Evolutionary conservation across 2,888 invertebrate genomes (phyloP).

Genomic region (Drosophila leonis): DNA sequence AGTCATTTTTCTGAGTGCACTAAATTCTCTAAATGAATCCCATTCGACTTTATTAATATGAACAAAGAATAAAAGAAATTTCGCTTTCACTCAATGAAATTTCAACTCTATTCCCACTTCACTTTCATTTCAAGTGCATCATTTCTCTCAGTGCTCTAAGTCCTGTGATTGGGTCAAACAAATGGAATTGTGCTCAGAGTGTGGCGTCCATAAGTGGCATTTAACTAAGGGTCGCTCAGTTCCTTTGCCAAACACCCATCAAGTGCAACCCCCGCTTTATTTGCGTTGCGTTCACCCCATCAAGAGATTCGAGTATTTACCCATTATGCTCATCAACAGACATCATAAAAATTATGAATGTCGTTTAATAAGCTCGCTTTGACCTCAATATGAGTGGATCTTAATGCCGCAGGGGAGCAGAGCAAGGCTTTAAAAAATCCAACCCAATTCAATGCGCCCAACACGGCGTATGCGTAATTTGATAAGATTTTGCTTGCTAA

Average conservation of each 20-base stretch:
- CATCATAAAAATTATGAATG: constrained; percentile 71
- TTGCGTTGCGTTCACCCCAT: constrained; percentile 33
- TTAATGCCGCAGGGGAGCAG: background rate
- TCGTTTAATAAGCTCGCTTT: constrained; percentile 68
- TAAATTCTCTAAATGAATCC: background rate
- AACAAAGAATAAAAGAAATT: background rate
- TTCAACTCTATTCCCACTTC: background rate
- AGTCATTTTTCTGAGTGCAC: background rate
- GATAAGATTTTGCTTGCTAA: constrained; percentile 69
- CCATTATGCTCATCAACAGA: constrained; percentile 40
- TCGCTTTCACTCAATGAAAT: background rate
- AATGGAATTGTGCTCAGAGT: constrained; percentile 11
- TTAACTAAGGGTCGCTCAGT: constrained; percentile 7
- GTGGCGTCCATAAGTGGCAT: constrained; percentile 59
- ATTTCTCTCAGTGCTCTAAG: background rate
- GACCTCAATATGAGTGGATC: constrained; percentile 59
- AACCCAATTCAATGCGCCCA: constrained; percentile 7
- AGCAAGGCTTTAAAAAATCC: constrained; percentile 36
- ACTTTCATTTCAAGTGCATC: background rate
- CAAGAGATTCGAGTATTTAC: constrained; percentile 44
- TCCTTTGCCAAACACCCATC: background rate
- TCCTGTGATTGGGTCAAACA: constrained; percentile 8
- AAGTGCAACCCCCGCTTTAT: constrained; percentile 37
- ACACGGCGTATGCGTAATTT: constrained; percentile 77
- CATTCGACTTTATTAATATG: background rate